phyloP scores from a whole-genome alignment of 2,113 vertebrate genomes.

The Pterocles orientalis region DNA sequence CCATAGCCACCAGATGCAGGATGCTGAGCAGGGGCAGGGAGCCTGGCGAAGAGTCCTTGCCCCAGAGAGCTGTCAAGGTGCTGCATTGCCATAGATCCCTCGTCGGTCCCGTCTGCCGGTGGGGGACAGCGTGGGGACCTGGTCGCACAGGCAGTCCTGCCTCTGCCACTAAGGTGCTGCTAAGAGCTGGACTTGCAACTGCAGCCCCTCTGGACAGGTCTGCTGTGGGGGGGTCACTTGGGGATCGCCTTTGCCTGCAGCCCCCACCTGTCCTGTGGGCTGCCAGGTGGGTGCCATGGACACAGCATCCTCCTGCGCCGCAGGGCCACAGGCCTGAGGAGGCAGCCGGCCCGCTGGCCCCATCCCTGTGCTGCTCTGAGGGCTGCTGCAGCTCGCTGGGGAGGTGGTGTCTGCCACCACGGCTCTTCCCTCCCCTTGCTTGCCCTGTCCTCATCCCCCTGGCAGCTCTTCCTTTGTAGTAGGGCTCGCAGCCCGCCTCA shows the following conservation, averaged over 20 bases:
- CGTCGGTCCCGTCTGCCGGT: fast-evolving
- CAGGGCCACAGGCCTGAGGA: fast-evolving
- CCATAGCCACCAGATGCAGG: not conserved
- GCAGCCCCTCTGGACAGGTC: not conserved
- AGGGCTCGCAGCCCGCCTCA: not conserved
- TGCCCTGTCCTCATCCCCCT: fast-evolving
- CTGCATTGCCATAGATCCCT: not conserved
- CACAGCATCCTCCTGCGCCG: fast-evolving
- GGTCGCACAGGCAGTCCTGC: fast-evolving
- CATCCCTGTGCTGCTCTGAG: not conserved
- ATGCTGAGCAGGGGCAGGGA: not conserved
- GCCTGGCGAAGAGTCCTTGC: not conserved
- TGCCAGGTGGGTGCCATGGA: not conserved
- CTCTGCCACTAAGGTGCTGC: not conserved
- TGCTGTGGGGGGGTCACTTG: not conserved
- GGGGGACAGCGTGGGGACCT: not conserved
- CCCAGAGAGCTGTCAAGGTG: not conserved
- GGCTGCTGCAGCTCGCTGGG: not conserved
- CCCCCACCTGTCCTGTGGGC: not conserved
- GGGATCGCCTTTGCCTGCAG: not conserved
- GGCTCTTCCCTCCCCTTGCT: not conserved
- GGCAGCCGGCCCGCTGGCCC: not conserved
- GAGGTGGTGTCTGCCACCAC: not conserved
- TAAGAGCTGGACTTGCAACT: not conserved
- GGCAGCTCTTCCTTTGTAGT: not conserved